Evolutionary conservation across 2,113 vertebrate species (phyloP).

Genomic region (Quiscalus mexicanus): DNA sequence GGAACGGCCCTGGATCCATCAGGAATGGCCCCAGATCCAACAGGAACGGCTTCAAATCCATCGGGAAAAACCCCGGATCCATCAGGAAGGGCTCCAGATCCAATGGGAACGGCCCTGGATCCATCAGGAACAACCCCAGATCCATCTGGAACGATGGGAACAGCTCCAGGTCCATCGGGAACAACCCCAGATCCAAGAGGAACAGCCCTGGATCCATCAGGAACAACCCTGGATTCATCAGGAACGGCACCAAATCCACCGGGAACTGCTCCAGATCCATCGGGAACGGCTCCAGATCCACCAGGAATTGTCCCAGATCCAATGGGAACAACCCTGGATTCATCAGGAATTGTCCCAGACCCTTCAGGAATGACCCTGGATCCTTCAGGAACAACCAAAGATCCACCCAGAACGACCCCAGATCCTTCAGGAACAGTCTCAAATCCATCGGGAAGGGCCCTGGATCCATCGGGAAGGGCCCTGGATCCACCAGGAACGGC

Average conservation of each 20-base stretch:
- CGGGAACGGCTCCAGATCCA: accelerated
- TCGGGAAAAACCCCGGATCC: accelerated
- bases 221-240: accelerated
- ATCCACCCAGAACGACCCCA: accelerated
- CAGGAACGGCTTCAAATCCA: accelerated
- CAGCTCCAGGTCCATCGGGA: accelerated
- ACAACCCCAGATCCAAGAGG: accelerated
- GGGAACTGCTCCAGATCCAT: accelerated
- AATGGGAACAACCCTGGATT: accelerated
- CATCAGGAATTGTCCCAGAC: constrained; percentile 63
- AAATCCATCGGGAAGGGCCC: accelerated
- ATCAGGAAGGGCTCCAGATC: accelerated
- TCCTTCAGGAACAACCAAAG: accelerated
- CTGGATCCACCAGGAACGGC: too few species aligned
- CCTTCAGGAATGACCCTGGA: neutral
- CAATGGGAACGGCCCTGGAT: accelerated
- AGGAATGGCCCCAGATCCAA: accelerated
- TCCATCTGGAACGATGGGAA: accelerated
- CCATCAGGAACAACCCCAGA: accelerated
- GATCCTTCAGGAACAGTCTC: accelerated
- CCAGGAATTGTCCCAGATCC: accelerated
- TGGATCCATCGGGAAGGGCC: accelerated
- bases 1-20: neutral
- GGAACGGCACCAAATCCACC: accelerated
- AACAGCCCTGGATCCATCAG: accelerated